Percentiles rank a stretch among this genome's conserved stretches.
Evolutionary conservation across 2,113 vertebrate species (phyloP).

Genomic region (Pica pica): DNA sequence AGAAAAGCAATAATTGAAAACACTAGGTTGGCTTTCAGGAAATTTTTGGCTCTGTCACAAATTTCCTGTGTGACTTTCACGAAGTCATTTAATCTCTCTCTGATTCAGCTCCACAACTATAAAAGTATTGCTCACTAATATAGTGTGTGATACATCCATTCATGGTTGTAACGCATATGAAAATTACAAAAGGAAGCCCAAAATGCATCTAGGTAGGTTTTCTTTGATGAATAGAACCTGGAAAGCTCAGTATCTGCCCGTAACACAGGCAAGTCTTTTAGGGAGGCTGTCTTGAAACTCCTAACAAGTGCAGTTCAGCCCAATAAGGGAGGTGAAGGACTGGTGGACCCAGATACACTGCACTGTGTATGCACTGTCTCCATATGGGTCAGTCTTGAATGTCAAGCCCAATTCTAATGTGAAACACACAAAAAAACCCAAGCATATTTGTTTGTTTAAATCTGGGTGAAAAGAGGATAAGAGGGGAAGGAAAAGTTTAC

Average conservation of each 20-base stretch:
- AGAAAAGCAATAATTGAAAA: slow-evolving; percentile 7
- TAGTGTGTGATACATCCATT: neutral
- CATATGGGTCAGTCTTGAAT: neutral
- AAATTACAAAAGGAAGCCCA: neutral
- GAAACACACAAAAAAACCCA: neutral
- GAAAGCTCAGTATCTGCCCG: neutral
- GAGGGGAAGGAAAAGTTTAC: neutral
- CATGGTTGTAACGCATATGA: neutral
- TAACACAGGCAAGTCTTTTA: neutral
- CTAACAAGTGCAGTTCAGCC: neutral
- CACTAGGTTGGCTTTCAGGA: slow-evolving; percentile 1
- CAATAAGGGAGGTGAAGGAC: neutral
- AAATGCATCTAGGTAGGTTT: neutral
- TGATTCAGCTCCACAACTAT: neutral
- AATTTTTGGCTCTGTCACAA: slow-evolving; percentile 27
- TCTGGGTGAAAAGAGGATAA: neutral
- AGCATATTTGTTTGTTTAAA: neutral
- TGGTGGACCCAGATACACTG: fast-evolving
- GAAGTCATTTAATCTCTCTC: slow-evolving; percentile 1
- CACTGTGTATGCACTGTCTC: neutral
- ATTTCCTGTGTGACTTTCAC: slow-evolving; percentile 28
- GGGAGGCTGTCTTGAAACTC: neutral
- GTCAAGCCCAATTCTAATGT: neutral
- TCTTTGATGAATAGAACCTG: neutral
- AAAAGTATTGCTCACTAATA: neutral